Conservation (phyloP, 92 coral and sea anemone species). For the Isaurus tuberculatus region DNA sequence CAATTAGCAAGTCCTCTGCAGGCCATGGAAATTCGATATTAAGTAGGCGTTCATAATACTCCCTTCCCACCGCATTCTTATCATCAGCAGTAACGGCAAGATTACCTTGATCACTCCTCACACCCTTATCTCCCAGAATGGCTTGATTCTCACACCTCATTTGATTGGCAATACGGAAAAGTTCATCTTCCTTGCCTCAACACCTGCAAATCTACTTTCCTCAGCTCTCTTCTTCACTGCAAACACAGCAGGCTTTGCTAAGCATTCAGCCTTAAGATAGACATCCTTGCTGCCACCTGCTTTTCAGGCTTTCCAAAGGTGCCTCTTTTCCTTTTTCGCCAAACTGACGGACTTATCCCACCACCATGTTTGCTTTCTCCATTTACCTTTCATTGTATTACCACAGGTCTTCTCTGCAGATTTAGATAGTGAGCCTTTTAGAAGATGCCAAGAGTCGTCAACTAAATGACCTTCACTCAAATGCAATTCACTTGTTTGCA, state of each 20-base stretch:
- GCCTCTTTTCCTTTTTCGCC: slow-evolving; percentile 34
- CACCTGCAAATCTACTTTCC: slow-evolving; percentile 1
- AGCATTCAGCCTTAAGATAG: slow-evolving; percentile 33
- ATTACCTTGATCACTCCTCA: slow-evolving; percentile 45
- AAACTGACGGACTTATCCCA: slow-evolving; percentile 47
- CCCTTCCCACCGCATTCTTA: slow-evolving; percentile 37
- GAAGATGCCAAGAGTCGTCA: slow-evolving; percentile 38
- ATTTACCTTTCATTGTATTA: slow-evolving; percentile 35
- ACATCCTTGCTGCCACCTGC: slow-evolving; percentile 41
- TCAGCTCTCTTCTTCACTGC: slow-evolving; percentile 38
- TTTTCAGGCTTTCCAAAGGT: slow-evolving; percentile 45
- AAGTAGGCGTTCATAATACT: slow-evolving; percentile 45
- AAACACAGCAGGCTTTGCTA: slow-evolving; percentile 31
- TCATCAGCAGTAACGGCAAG: slow-evolving; percentile 40
- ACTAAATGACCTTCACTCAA: slow-evolving; percentile 25
- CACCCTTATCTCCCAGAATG: slow-evolving; percentile 50
- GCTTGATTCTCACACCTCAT: slow-evolving; percentile 42
- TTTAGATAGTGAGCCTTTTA: slow-evolving; percentile 16
- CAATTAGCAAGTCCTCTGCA: slow-evolving; percentile 13
- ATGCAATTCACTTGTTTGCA: slow-evolving; percentile 23
- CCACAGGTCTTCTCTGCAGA: slow-evolving; percentile 41
- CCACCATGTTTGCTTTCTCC: slow-evolving; percentile 58
- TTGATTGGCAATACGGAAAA: slow-evolving; percentile 45
- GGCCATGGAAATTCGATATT: slow-evolving; percentile 56
- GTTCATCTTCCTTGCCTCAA: slow-evolving; percentile 18